These are phyloP conservation scores for Bettongia penicillata DNA, from an alignment of 2,113 vertebrate species.

Conservation along the genomic window DNA sequence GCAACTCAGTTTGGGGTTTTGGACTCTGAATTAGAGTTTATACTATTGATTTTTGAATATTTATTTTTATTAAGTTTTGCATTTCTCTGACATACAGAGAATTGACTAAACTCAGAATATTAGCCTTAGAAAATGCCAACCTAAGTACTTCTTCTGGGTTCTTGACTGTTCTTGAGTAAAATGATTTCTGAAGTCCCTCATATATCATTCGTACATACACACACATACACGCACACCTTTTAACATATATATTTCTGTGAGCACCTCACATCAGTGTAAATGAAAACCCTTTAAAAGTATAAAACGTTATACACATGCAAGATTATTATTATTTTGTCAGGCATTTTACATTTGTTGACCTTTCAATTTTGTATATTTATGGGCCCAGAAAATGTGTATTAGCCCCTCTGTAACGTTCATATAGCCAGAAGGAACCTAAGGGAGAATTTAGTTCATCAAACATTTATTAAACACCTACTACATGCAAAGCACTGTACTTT, in stretches of 20 bases:
- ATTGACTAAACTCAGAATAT: conserved; percentile 41
- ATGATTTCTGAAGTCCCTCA: background rate
- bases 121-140: conserved; percentile 34
- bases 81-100: background rate
- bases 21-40: conserved; percentile 20
- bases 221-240: too few species aligned
- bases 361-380: background rate
- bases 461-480: background rate
- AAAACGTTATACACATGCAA: background rate
- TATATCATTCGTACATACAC: background rate
- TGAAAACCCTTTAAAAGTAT: background rate
- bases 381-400: background rate
- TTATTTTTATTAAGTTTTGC: conserved; percentile 6
- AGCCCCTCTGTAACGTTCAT: background rate
- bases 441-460: background rate
- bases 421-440: background rate
- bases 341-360: background rate
- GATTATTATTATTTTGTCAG: background rate
- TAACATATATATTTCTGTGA: background rate
- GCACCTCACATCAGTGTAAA: background rate
- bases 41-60: conserved; percentile 29
- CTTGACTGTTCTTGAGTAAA: conserved; percentile 1
- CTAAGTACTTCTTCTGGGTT: background rate
- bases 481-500: background rate
- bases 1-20: background rate